Evolutionary conservation across 1,140 invertebrate genomes (phyloP).

Genomic region (Hycleus phaleratus): DNA sequence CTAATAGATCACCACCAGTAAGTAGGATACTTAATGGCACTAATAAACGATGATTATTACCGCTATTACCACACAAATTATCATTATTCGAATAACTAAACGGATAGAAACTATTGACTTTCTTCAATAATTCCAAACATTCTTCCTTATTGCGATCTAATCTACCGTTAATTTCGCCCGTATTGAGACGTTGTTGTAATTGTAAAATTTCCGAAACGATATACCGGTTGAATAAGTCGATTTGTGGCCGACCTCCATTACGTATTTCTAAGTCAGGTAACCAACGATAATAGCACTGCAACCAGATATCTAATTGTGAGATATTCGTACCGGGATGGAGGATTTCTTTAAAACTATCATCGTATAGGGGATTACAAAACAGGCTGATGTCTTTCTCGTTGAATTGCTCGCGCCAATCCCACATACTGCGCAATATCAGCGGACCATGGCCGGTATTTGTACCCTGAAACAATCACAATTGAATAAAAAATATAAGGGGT

Average conservation of each 20-base stretch:
- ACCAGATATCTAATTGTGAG: constrained; percentile 68
- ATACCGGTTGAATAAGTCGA: constrained; percentile 52
- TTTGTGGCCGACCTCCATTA: constrained; percentile 62
- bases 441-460: constrained; percentile 30
- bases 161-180: constrained; percentile 30
- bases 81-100: constrained; percentile 35
- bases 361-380: constrained; percentile 72
- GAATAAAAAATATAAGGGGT: too few relatives aligned
- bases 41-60: constrained; percentile 2
- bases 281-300: constrained; percentile 85
- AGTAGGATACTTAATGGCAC: constrained; percentile 31
- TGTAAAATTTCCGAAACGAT: constrained; percentile 51
- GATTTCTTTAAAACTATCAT: constrained; percentile 35
- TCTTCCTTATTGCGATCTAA: constrained; percentile 33
- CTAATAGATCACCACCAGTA: constrained; percentile 33
- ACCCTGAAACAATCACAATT: constrained; percentile 11
- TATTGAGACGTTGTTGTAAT: constrained; percentile 40
- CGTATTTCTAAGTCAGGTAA: constrained; percentile 72
- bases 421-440: constrained; percentile 63
- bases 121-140: constrained; percentile 29
- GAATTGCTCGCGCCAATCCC: constrained; percentile 81
- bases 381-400: constrained; percentile 65
- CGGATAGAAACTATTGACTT: constrained; percentile 47
- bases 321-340: constrained; percentile 49
- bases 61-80: constrained; percentile 9